A percentile compares a stretch with the other conserved stretches of the same genome.
Evolutionary conservation across 1,140 invertebrate genomes (phyloP).

Genomic region (Pogonus chalceus): DNA sequence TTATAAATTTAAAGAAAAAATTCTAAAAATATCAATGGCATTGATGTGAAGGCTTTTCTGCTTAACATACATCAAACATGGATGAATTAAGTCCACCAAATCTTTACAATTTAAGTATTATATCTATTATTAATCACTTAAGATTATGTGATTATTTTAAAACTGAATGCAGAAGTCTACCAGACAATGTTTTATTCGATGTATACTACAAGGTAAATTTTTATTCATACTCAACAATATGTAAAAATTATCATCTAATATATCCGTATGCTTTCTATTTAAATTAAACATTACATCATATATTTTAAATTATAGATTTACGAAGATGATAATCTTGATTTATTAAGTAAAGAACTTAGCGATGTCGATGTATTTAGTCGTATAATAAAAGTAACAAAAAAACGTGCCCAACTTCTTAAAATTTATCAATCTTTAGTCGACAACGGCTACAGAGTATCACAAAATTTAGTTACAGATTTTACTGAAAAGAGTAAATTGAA

Average conservation of each 20-base stretch:
- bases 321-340: slow-evolving; percentile 47
- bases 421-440: slow-evolving; percentile 57
- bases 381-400: slow-evolving; percentile 59
- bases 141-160: neutral
- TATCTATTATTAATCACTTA: slow-evolving; percentile 19
- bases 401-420: slow-evolving; percentile 52
- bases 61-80: neutral
- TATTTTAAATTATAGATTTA: slow-evolving; percentile 46
- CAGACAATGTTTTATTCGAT: slow-evolving; percentile 52
- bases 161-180: slow-evolving; percentile 27
- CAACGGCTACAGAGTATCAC: slow-evolving; percentile 45
- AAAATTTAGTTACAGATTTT: slow-evolving; percentile 42
- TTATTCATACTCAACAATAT: neutral
- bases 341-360: slow-evolving; percentile 54
- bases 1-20: too few species aligned
- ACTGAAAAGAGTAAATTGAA: slow-evolving; percentile 27
- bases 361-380: slow-evolving; percentile 61
- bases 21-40: neutral
- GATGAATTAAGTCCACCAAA: slow-evolving; percentile 10
- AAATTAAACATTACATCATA: slow-evolving; percentile 14
- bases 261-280: too few species aligned
- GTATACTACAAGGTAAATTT: slow-evolving; percentile 54
- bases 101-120: slow-evolving; percentile 27
- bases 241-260: slow-evolving; percentile 1
- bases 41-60: neutral